phyloP scores from a whole-genome alignment of 2,797 vertebrate genomes.

The Hoplostethus mediterraneus region DNA sequence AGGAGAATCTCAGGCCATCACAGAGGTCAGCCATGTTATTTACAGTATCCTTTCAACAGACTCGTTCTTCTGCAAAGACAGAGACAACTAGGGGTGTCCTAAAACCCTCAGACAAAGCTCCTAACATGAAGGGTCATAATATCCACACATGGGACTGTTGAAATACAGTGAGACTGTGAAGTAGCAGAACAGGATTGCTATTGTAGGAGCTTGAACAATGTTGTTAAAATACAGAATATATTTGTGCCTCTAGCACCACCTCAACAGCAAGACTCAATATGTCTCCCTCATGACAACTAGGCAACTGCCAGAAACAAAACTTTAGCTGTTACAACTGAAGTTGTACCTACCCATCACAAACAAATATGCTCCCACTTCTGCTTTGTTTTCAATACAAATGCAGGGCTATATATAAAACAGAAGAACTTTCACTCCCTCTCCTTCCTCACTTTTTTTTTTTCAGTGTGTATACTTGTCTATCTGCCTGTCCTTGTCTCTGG shows the following conservation, averaged over 20 bases:
- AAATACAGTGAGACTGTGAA: neutral
- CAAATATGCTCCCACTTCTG: slow-evolving; percentile 25
- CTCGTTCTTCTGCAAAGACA: slow-evolving; percentile 6
- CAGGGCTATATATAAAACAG: slow-evolving; percentile 3
- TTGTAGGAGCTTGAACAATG: neutral
- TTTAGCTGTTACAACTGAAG: slow-evolving; percentile 1
- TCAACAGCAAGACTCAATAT: neutral
- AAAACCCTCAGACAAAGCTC: neutral
- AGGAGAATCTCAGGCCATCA: slow-evolving; percentile 45
- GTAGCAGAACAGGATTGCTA: slow-evolving; percentile 1
- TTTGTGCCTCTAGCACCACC: neutral
- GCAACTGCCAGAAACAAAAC: neutral
- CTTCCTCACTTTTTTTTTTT: slow-evolving; percentile 12
- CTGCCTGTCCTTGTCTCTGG: slow-evolving; percentile 3
- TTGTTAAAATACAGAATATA: neutral
- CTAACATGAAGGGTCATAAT: neutral
- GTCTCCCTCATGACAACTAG: neutral
- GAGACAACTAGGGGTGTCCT: neutral
- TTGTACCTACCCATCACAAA: slow-evolving; percentile 25
- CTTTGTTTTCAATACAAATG: slow-evolving; percentile 57
- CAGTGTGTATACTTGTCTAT: slow-evolving; percentile 21
- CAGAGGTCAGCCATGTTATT: slow-evolving; percentile 58
- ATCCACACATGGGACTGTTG: neutral
- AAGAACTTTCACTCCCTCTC: slow-evolving; percentile 6
- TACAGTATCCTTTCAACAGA: slow-evolving; percentile 47